Evolutionary conservation across 2,113 vertebrate species (phyloP).

Genomic region (Patagioenas fasciata): DNA sequence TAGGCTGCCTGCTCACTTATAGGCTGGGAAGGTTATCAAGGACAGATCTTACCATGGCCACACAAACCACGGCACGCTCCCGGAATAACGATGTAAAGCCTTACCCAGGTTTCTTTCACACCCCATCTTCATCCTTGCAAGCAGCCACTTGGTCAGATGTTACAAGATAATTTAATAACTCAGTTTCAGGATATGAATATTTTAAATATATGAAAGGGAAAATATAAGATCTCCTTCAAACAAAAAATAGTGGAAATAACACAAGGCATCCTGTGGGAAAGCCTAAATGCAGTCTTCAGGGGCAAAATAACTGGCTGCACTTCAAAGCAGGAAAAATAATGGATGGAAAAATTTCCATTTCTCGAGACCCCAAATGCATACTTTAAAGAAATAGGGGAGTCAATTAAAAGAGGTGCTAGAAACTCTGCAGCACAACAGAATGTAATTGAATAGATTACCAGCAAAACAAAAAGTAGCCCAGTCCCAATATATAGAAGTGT

Average conservation of each 20-base stretch:
- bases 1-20: not conserved
- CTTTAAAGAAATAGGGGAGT: slow-evolving; percentile 42
- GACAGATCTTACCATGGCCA: not conserved
- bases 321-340: slow-evolving; percentile 62
- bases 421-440: slow-evolving; percentile 36
- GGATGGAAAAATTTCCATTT: slow-evolving; percentile 42
- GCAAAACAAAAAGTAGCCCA: slow-evolving; percentile 28
- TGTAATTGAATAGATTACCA: slow-evolving; percentile 51
- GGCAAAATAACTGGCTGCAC: slow-evolving; percentile 43
- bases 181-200: slow-evolving; percentile 17
- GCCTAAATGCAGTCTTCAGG: slow-evolving; percentile 16
- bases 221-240: slow-evolving; percentile 12
- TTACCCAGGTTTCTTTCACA: not conserved
- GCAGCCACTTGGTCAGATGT: not conserved
- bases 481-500: not conserved
- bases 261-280: slow-evolving; percentile 36
- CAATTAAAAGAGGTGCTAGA: slow-evolving; percentile 53
- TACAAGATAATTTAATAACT: slow-evolving; percentile 16
- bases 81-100: not conserved
- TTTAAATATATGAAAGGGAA: slow-evolving; percentile 39
- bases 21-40: not conserved
- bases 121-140: not conserved
- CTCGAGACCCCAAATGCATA: slow-evolving; percentile 23
- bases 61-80: not conserved
- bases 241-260: slow-evolving; percentile 24